Evolutionary conservation across 2,888 invertebrate genomes (phyloP).

Genomic region (Rhaphigaster nebulosa): DNA sequence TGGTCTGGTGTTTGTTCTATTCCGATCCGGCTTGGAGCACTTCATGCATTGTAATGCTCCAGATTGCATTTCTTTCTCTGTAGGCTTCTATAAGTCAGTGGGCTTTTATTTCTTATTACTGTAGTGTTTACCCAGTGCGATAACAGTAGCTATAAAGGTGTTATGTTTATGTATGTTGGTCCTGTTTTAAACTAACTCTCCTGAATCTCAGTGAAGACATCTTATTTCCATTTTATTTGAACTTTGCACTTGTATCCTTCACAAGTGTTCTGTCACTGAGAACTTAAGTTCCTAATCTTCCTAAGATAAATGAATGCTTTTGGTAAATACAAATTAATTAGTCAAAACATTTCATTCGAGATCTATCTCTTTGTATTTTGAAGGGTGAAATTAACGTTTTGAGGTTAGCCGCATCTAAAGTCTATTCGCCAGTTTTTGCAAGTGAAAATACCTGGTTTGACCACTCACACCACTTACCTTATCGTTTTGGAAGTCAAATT

Average conservation of each 20-base stretch:
- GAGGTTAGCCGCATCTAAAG: no score
- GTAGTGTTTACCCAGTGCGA: background rate
- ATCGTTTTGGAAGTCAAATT: no score
- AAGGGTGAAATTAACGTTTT: no score
- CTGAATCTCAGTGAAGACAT: background rate
- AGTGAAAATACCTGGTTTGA: no score
- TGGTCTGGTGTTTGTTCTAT: background rate
- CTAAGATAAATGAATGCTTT: no score
- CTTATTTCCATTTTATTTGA: background rate
- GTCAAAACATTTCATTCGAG: no score
- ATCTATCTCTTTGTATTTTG: no score
- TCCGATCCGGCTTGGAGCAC: background rate
- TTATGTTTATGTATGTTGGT: background rate
- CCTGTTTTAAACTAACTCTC: background rate
- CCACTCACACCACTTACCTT: no score
- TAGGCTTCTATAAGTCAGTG: background rate
- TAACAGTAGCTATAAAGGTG: background rate
- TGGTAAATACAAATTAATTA: no score
- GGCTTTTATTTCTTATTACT: background rate
- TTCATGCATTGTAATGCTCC: constrained; percentile 28
- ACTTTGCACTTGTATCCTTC: background rate
- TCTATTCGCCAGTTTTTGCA: no score
- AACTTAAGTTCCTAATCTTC: no score
- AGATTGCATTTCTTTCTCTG: background rate
- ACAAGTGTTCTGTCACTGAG: no score